Percentiles rank a stretch among this genome's conserved stretches.
Evolutionary conservation across 2,888 invertebrate species (phyloP).

Genomic region (Aphrophora alni): DNA sequence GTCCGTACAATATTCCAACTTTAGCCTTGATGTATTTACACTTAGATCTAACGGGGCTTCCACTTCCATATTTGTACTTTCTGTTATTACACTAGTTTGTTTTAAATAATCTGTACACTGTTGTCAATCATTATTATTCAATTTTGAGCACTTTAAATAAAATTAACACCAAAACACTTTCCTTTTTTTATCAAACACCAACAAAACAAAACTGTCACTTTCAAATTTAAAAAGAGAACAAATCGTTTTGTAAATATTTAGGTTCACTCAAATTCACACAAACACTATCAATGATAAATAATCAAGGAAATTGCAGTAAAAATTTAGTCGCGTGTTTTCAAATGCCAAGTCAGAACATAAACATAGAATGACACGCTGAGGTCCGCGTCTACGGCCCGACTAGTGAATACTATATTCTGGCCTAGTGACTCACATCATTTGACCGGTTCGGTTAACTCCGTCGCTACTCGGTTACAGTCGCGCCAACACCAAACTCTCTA

Average conservation of each 20-base stretch:
- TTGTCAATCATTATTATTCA: neutral
- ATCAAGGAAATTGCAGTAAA: slow-evolving; percentile 14
- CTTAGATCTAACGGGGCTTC: slow-evolving; percentile 80
- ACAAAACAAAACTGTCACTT: neutral
- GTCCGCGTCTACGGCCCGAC: slow-evolving; percentile 48
- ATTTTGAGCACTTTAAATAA: neutral
- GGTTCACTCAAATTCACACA: neutral
- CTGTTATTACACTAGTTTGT: neutral
- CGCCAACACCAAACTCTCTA: slow-evolving; percentile 6
- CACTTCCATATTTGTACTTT: slow-evolving; percentile 59
- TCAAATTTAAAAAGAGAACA: neutral
- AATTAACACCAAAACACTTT: neutral
- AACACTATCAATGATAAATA: slow-evolving; percentile 13
- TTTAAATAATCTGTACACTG: neutral
- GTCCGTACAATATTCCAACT: slow-evolving; percentile 50
- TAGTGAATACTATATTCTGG: slow-evolving; percentile 48
- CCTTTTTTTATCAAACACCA: neutral
- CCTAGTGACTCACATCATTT: slow-evolving; percentile 54
- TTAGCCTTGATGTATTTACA: slow-evolving; percentile 57
- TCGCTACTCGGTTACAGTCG: slow-evolving; percentile 44
- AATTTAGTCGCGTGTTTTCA: slow-evolving; percentile 11
- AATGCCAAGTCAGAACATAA: slow-evolving; percentile 6
- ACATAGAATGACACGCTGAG: slow-evolving; percentile 42
- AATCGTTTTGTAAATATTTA: neutral
- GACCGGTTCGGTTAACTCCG: slow-evolving; percentile 49